Evolutionary conservation across 2,113 vertebrate species (phyloP), one percentile per base, ranked within the genome.

Genomic region (Cygnus buccinator): DNA sequence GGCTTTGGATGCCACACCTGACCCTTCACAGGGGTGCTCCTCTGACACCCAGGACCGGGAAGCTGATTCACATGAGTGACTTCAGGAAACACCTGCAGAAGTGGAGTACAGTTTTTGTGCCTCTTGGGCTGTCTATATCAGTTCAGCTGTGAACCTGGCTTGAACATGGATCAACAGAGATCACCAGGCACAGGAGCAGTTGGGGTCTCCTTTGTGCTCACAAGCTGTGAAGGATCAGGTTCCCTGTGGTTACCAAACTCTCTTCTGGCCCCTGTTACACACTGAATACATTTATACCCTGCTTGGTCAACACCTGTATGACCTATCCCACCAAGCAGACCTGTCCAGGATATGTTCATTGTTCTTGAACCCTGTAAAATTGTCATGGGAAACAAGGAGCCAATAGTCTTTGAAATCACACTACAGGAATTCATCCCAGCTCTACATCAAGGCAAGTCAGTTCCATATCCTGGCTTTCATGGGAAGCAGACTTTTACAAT

Each of bases 1-100:
- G 48, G 13, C 8, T 78, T 29, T 43, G 12, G 23, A 19, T 55
- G 35, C 14, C 1, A 0, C 23, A 28, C 48, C 23, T 46, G 28
- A 33, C 13, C 31, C 3, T 74, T 26, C 0, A 1, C 4, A 16
- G 20, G 50, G 41, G 54, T 2, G 1, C 13, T 41, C 23, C 28
- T 31, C 55, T 25, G 63, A 22, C 1, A 12, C 10, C 37, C 66
- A 59, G 46, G 6, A 59, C 15, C 3, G 3, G 12, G 46, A 25
- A 33, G 17, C 0, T 2, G 5, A 1, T 25, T 35, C 14, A 4
- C 29, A 8, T 31, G 7, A 72, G 14, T 25, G 54, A 65, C 7
- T 7, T 13, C n/a, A 23, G 58, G 6, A 46, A 26, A 20, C 46
- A 33, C 6, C 5, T 26, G 16, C 35, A 37, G 39, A 35, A 65